Conservation (phyloP, 2,113 vertebrate genomes). For the Paralichthys olivaceus region DNA sequence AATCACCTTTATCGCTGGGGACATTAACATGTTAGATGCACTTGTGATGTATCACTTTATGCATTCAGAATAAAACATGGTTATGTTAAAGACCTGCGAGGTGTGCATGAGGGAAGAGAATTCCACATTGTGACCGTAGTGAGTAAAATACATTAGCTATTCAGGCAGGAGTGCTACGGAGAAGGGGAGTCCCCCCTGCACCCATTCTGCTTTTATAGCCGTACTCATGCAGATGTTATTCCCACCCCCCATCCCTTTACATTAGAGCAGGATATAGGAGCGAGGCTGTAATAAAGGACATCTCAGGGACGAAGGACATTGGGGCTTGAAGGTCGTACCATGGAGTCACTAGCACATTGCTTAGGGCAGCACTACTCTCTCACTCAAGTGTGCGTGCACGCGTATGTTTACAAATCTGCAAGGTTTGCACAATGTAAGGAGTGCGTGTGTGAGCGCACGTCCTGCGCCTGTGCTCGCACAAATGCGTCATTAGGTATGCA, state of each 20-base stretch:
- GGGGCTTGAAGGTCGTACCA: conserved; percentile 73
- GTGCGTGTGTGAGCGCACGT: conserved; percentile 12
- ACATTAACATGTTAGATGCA: conserved; percentile 55
- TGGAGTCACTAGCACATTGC: conserved; percentile 63
- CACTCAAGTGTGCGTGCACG: conserved; percentile 29
- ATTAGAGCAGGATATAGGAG: conserved; percentile 55
- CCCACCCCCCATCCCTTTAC: conserved; percentile 30
- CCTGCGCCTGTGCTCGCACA: not conserved
- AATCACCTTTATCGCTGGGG: conserved; percentile 44
- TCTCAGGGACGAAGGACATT: conserved; percentile 63
- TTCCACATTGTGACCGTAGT: conserved; percentile 29
- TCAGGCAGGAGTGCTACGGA: conserved; percentile 25
- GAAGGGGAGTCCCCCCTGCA: conserved; percentile 13
- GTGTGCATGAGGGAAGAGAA: conserved; percentile 10
- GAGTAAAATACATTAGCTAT: conserved; percentile 37
- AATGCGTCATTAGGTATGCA: conserved; percentile 51
- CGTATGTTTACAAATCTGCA: conserved; percentile 49
- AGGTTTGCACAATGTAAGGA: conserved; percentile 44
- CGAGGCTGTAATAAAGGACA: conserved; percentile 61
- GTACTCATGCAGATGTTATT: conserved; percentile 58
- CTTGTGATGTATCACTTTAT: conserved; percentile 27
- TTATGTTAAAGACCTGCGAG: conserved; percentile 4
- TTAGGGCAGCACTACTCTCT: conserved; percentile 68
- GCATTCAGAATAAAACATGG: conserved; percentile 16
- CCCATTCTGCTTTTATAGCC: conserved; percentile 32